Percentiles rank a stretch among this genome's conserved stretches.
phyloP scores from a whole-genome alignment of 2,113 vertebrate genomes.

The Lophotis ruficrista region DNA sequence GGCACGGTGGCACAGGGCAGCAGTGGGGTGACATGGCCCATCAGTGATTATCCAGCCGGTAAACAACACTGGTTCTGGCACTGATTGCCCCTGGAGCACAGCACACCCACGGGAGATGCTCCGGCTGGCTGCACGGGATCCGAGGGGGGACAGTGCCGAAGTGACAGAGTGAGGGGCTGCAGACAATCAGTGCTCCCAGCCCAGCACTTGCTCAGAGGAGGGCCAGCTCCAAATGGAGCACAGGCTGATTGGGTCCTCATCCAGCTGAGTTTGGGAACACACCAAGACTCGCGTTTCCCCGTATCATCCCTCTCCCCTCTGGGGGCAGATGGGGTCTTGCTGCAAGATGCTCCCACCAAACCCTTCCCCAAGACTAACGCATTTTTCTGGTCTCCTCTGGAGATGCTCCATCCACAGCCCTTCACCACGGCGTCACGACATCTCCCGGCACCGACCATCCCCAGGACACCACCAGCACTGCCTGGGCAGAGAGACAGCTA shows the following conservation, averaged over 20 bases:
- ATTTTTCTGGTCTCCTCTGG: background rate
- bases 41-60: background rate
- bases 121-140: accelerated
- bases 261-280: background rate
- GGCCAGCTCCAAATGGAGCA: background rate
- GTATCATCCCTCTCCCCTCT: accelerated
- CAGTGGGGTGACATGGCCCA: background rate
- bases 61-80: background rate
- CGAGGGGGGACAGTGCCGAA: background rate
- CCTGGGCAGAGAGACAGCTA: accelerated
- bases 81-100: background rate
- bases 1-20: background rate
- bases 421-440: accelerated
- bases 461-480: background rate
- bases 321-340: accelerated
- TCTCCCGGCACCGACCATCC: background rate
- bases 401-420: background rate
- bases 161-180: background rate
- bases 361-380: background rate
- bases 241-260: accelerated
- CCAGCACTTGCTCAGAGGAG: background rate
- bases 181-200: background rate
- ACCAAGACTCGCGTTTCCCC: background rate
- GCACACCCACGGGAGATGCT: background rate
- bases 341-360: background rate